Conservation (phyloP, 2,797 vertebrate genomes). For the Tokudaia muenninki region DNA sequence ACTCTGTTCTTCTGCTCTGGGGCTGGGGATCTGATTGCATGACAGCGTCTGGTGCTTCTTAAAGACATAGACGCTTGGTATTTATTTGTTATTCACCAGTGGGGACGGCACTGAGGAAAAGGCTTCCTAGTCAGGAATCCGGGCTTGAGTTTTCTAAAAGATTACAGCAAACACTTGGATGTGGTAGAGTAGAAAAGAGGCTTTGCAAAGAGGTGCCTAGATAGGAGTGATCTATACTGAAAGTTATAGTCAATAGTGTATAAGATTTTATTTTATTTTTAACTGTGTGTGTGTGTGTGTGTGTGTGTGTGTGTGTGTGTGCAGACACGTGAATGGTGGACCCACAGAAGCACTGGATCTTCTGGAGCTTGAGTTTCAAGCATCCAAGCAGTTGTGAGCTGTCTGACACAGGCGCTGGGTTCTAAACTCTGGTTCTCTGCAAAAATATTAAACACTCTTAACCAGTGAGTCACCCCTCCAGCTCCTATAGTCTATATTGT, state of each 20-base stretch:
- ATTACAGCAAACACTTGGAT: constrained; percentile 4
- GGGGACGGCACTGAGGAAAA: background rate
- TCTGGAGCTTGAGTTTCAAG: background rate
- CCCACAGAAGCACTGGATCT: background rate
- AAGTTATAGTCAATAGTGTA: background rate
- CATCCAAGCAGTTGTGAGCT: too few species aligned
- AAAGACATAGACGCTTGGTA: background rate
- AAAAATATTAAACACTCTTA: background rate
- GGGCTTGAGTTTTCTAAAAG: background rate
- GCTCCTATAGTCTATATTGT: background rate
- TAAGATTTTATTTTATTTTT: background rate
- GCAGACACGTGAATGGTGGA: background rate
- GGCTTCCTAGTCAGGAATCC: background rate
- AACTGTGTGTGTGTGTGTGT: background rate
- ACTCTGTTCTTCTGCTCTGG: background rate
- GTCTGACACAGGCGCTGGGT: background rate
- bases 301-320: background rate
- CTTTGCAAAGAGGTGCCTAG: background rate
- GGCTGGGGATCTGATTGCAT: background rate
- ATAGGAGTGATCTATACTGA: background rate
- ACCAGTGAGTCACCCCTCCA: background rate
- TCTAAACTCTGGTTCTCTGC: background rate
- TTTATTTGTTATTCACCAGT: constrained; percentile 59
- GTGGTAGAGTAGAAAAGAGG: constrained; percentile 7
- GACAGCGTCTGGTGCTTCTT: background rate